A percentile compares a stretch with the other conserved stretches of the same genome.
Evolutionary conservation across 2,113 vertebrate species (phyloP).

Genomic region (Gallinago jamesoni): DNA sequence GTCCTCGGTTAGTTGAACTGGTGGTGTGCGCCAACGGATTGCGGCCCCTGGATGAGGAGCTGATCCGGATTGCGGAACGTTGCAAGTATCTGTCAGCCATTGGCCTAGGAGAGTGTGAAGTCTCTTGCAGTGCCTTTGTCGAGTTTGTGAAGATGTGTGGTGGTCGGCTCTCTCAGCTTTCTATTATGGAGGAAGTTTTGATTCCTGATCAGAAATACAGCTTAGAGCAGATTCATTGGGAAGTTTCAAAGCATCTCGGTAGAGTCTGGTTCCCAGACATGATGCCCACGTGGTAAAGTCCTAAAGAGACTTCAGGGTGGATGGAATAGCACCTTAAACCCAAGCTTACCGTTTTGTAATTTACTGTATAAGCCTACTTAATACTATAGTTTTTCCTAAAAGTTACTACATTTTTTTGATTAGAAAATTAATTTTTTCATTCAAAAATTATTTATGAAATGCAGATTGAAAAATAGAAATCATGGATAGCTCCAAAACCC

Average conservation of each 20-base stretch:
- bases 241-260: slow-evolving; percentile 96
- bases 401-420: slow-evolving; percentile 37
- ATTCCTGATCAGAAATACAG: slow-evolving; percentile 95
- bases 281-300: slow-evolving; percentile 95
- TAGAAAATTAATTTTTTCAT: slow-evolving; percentile 26
- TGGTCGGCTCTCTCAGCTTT: slow-evolving; percentile 90
- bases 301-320: not conserved
- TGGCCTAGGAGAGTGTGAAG: slow-evolving; percentile 95
- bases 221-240: slow-evolving; percentile 97
- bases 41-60: slow-evolving; percentile 94
- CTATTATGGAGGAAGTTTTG: slow-evolving; percentile 98
- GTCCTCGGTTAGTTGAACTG: slow-evolving; percentile 92
- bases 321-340: slow-evolving; percentile 67
- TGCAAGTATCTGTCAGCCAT: slow-evolving; percentile 94
- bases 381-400: slow-evolving; percentile 32
- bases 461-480: not conserved
- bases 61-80: slow-evolving; percentile 93
- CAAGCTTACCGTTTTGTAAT: slow-evolving; percentile 43
- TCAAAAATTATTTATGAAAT: not conserved
- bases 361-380: slow-evolving; percentile 56
- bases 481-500: not conserved
- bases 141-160: slow-evolving; percentile 99
- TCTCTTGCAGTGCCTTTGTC: slow-evolving; percentile 96
- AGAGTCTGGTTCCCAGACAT: slow-evolving; percentile 98
- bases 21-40: slow-evolving; percentile 97